These are phyloP conservation scores for Bactericera cockerelli DNA, from an alignment of 1,140 invertebrate species.

Conservation along the genomic window DNA sequence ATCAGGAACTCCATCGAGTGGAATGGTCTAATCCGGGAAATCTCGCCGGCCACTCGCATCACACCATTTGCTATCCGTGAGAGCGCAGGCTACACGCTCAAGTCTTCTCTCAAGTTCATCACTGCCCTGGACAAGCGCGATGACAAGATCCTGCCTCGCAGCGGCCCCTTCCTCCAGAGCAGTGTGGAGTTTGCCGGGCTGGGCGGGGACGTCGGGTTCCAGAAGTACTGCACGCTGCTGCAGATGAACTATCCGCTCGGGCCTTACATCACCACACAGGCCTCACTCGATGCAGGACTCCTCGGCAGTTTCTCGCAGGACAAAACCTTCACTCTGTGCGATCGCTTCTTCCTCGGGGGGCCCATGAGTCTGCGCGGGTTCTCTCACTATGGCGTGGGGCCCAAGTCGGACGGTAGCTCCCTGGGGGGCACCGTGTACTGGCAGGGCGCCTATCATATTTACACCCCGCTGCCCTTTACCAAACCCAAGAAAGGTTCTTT, in stretches of 20 bases:
- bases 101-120: constrained; percentile 66
- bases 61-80: constrained; percentile 64
- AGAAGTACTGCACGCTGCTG: constrained; percentile 63
- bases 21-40: constrained; percentile 62
- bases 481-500: constrained; percentile 51
- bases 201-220: constrained; percentile 69
- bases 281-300: constrained; percentile 49
- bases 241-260: constrained; percentile 47
- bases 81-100: constrained; percentile 67
- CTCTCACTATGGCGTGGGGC: constrained; percentile 61
- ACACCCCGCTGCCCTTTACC: constrained; percentile 66
- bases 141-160: constrained; percentile 55
- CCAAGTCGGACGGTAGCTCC: constrained; percentile 51
- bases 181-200: constrained; percentile 68
- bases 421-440: constrained; percentile 59
- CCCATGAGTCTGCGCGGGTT: constrained; percentile 72
- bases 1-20: constrained; percentile 65
- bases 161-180: constrained; percentile 48
- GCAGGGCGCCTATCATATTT: constrained; percentile 62
- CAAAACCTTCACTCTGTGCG: constrained; percentile 42
- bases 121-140: constrained; percentile 62
- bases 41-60: constrained; percentile 42
- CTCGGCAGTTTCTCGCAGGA: constrained; percentile 43
- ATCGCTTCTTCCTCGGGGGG: constrained; percentile 76
- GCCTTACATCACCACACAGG: constrained; percentile 36